Evolutionary conservation across 1,140 invertebrate species (phyloP).

Genomic region (Tetramorium parvispinum): DNA sequence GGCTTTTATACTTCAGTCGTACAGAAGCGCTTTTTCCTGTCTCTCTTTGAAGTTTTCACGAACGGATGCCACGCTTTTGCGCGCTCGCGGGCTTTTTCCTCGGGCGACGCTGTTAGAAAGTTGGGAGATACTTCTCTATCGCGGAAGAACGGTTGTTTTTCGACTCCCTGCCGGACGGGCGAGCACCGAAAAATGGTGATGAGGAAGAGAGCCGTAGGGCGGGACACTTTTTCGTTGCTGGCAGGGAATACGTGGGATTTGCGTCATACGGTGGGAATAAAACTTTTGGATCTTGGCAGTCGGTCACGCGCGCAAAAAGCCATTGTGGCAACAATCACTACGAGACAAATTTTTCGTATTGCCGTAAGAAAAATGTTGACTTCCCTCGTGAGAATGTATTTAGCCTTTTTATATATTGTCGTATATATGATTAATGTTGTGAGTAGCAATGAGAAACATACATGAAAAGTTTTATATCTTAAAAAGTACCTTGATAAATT

Average conservation of each 20-base stretch:
- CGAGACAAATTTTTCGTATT: conserved; percentile 43
- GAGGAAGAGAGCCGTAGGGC: conserved; percentile 45
- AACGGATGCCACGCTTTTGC: conserved; percentile 31
- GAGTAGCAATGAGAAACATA: not conserved
- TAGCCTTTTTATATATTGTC: not conserved
- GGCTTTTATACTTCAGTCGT: conserved; percentile 16
- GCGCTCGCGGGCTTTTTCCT: conserved; percentile 27
- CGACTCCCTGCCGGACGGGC: not conserved
- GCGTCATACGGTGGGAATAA: conserved; percentile 48
- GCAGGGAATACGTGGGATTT: conserved; percentile 51
- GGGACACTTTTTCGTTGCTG: conserved; percentile 29
- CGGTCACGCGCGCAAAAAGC: conserved; percentile 34
- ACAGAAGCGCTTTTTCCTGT: conserved; percentile 2
- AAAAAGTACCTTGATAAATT: conserved; percentile 1
- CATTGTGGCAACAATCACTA: conserved; percentile 36
- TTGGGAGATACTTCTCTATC: conserved; percentile 34
- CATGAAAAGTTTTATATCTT: not conserved
- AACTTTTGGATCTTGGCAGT: conserved; percentile 49
- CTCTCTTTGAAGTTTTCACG: conserved; percentile 25
- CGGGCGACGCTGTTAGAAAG: conserved; percentile 43
- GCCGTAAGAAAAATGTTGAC: conserved; percentile 23
- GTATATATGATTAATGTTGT: conserved; percentile 8
- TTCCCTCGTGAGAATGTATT: conserved; percentile 31
- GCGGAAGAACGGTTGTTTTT: conserved; percentile 52
- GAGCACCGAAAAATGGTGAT: conserved; percentile 54